Conservation (phyloP, 2,113 vertebrate genomes). For the Oryzias celebensis region DNA sequence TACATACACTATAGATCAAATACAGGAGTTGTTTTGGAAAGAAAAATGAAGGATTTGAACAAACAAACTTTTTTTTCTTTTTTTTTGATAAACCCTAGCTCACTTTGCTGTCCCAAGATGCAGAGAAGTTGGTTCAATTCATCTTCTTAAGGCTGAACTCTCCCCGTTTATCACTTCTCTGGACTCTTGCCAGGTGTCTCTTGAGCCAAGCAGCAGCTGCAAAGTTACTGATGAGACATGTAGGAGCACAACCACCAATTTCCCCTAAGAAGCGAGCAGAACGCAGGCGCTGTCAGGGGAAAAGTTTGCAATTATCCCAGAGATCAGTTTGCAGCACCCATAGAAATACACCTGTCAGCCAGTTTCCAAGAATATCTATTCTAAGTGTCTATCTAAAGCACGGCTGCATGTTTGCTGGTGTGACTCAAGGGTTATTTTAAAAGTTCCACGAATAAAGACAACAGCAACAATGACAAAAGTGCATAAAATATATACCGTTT, state of each 20-base stretch:
- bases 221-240: slow-evolving; percentile 23
- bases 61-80: too few relatives aligned
- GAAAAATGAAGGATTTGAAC: too few relatives aligned
- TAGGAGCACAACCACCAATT: slow-evolving; percentile 12
- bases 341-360: slow-evolving; percentile 1
- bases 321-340: not conserved
- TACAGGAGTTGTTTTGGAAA: too few relatives aligned
- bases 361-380: not conserved
- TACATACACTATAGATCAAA: not conserved
- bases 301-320: not conserved
- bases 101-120: slow-evolving; percentile 1
- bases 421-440: too few relatives aligned
- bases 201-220: slow-evolving; percentile 13
- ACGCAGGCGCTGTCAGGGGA: not conserved
- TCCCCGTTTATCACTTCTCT: slow-evolving; percentile 3
- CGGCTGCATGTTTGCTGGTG: too few relatives aligned
- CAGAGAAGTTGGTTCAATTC: slow-evolving; percentile 12
- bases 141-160: slow-evolving; percentile 14
- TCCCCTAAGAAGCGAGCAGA: slow-evolving; percentile 6
- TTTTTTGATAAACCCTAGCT: not conserved
- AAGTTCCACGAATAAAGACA: too few relatives aligned
- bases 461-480: too few relatives aligned
- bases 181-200: slow-evolving; percentile 21
- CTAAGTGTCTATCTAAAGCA: not conserved
- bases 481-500: too few relatives aligned